Evolutionary conservation across 1,140 invertebrate genomes (phyloP).

Genomic region (Episyrphus balteatus): DNA sequence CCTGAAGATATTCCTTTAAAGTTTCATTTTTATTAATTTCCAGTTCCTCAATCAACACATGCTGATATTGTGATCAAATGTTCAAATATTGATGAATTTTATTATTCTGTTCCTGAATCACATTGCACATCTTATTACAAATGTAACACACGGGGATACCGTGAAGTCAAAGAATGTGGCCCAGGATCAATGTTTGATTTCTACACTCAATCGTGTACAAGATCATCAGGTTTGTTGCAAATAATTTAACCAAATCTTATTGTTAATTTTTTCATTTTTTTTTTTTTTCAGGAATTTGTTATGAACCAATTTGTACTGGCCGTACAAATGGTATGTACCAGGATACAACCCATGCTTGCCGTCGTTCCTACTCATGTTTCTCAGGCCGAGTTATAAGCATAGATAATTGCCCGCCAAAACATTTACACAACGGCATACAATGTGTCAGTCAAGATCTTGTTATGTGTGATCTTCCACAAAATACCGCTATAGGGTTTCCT

Average conservation of each 20-base stretch:
- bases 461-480: conserved; percentile 5
- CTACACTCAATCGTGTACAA: conserved; percentile 14
- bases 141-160: conserved; percentile 10
- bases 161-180: conserved; percentile 12
- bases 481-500: conserved; percentile 4
- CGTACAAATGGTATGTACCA: conserved; percentile 28
- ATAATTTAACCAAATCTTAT: neutral
- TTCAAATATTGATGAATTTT: conserved; percentile 6
- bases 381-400: conserved; percentile 21
- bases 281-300: conserved; percentile 20
- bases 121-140: conserved; percentile 19
- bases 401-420: conserved; percentile 8
- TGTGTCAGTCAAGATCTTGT: conserved; percentile 17
- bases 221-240: neutral
- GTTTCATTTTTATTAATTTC: neutral
- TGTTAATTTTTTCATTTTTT: too few relatives aligned
- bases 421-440: conserved; percentile 14
- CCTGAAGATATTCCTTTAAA: too few relatives aligned
- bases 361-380: conserved; percentile 25
- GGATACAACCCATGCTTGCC: conserved; percentile 28
- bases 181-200: conserved; percentile 19
- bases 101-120: conserved; percentile 10
- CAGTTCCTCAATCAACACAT: neutral
- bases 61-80: conserved; percentile 1
- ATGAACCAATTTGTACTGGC: conserved; percentile 35